Conservation (phyloP, 2,888 invertebrate genomes). For the Chironomus tentans region DNA sequence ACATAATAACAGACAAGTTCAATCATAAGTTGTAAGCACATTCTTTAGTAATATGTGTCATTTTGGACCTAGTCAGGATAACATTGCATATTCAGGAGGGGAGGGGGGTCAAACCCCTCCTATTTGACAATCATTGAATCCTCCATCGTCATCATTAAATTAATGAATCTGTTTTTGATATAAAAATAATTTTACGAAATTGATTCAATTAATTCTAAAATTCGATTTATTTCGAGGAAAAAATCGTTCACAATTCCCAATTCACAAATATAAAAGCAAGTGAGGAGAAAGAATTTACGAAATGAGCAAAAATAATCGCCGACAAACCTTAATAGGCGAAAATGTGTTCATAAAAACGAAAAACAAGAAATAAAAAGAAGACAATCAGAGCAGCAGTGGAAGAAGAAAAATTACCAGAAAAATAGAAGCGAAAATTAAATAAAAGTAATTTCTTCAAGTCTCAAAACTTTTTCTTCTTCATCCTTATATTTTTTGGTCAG, state of each 20-base stretch:
- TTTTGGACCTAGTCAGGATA: too few species aligned
- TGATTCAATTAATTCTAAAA: constrained; percentile 13
- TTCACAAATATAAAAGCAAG: not conserved
- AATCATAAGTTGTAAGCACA: too few species aligned
- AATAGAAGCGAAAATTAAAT: constrained; percentile 16
- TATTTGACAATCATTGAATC: too few species aligned
- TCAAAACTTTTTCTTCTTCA: constrained; percentile 5
- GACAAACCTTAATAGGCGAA: not conserved
- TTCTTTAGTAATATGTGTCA: not conserved
- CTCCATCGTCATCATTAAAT: too few species aligned
- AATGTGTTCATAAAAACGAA: not conserved
- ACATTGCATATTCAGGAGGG: too few species aligned
- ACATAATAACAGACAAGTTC: too few species aligned
- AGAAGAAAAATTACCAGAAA: not conserved
- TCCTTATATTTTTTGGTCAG: not conserved
- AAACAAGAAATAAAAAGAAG: not conserved
- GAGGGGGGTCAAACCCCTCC: too few species aligned
- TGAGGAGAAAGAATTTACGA: not conserved
- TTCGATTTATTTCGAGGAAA: not conserved
- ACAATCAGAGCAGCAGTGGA: not conserved
- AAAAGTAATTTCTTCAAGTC: constrained; percentile 21
- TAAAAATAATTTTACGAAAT: not conserved
- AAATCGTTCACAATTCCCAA: not conserved
- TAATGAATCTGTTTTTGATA: too few species aligned
- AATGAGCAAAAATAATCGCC: constrained; percentile 14